Percentiles rank a stretch among this genome's conserved stretches.
Evolutionary conservation across 2,113 vertebrate species (phyloP).

Genomic region (Eulemur rufifrons): DNA sequence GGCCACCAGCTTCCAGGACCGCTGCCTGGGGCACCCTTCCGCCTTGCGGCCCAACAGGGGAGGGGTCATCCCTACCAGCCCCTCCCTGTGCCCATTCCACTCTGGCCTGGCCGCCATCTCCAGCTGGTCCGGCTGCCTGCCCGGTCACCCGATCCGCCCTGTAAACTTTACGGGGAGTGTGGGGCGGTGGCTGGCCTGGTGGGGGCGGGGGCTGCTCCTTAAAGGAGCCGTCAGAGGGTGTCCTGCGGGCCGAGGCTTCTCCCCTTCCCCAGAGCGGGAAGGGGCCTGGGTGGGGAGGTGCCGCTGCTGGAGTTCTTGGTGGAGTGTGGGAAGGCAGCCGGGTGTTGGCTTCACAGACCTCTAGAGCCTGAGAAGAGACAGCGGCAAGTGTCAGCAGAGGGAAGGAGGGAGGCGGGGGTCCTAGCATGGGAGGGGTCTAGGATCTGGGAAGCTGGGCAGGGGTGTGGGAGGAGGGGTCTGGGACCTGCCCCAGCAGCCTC

Average conservation of each 20-base stretch:
- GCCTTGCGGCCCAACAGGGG: neutral
- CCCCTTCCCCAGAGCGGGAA: neutral
- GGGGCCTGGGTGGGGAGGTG: neutral
- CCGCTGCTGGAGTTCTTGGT: neutral
- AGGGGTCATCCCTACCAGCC: neutral
- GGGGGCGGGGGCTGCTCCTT: constrained; percentile 59
- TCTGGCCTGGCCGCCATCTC: constrained; percentile 10
- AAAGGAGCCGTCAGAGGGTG: constrained; percentile 47
- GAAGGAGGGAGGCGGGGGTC: constrained; percentile 1
- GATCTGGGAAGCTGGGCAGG: neutral
- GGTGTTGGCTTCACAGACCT: neutral
- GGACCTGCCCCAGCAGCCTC: neutral
- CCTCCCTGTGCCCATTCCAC: neutral
- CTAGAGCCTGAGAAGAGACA: neutral
- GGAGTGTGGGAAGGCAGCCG: neutral
- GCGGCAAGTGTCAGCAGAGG: constrained; percentile 47
- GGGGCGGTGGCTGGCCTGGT: constrained; percentile 51
- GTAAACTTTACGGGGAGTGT: constrained; percentile 64
- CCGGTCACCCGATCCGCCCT: constrained; percentile 73
- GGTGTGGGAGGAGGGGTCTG: neutral
- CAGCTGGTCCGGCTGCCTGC: constrained; percentile 61
- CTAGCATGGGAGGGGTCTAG: neutral
- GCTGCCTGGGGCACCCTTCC: neutral
- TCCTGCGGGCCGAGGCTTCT: neutral
- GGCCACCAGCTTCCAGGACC: neutral